Percentiles rank a stretch among this genome's conserved stretches.
Evolutionary conservation across 2,888 invertebrate genomes (phyloP).

Genomic region (Serripes groenlandicus): DNA sequence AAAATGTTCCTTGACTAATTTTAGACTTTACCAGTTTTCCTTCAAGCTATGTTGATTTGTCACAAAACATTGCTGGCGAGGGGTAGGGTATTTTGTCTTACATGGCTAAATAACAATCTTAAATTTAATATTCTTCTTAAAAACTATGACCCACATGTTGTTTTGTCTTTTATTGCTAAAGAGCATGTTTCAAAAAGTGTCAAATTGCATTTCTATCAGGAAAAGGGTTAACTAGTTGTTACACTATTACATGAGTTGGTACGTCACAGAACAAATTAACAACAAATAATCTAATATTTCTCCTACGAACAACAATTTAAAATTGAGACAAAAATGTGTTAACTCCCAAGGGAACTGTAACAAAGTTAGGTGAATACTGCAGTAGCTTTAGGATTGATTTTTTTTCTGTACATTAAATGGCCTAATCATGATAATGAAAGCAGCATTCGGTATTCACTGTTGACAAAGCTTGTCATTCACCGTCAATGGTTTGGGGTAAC

Average conservation of each 20-base stretch:
- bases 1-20: no score
- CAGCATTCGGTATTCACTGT: neutral
- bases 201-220: no score
- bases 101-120: no score
- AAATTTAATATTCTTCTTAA: no score
- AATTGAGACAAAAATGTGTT: neutral
- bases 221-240: no score
- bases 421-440: constrained; percentile 26
- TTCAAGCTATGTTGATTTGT: no score
- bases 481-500: neutral
- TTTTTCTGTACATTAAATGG: constrained; percentile 18
- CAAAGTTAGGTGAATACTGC: neutral
- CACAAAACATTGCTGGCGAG: no score
- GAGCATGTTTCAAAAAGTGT: neutral
- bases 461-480: neutral
- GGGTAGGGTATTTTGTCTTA: no score
- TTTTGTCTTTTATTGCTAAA: no score
- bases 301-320: constrained; percentile 1
- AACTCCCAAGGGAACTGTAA: neutral
- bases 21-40: no score
- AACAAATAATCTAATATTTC: constrained; percentile 27
- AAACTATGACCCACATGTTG: no score
- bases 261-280: constrained; percentile 23
- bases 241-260: no score
- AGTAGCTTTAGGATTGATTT: constrained; percentile 1